Evolutionary conservation across 1,140 invertebrate genomes (phyloP).

Genomic region (Meteorus sp.): DNA sequence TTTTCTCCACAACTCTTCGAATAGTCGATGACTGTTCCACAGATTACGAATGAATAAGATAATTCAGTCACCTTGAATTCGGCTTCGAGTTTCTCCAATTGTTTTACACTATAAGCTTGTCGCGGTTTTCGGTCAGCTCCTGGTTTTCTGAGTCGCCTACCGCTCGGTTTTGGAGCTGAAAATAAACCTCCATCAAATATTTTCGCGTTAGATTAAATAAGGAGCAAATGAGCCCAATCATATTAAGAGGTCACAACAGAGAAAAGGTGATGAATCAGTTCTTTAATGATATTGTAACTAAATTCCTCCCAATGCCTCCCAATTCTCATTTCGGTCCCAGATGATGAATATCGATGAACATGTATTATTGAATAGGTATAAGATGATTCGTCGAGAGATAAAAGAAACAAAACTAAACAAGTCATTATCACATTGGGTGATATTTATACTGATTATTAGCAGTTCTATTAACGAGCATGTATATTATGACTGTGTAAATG

Average conservation of each 20-base stretch:
- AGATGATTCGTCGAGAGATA: neutral
- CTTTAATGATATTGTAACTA: too few relatives aligned
- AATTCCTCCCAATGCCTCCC: too few relatives aligned
- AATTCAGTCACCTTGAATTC: conserved; percentile 93
- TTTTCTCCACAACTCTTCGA: too few relatives aligned
- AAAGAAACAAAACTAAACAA: neutral
- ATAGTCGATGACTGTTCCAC: too few relatives aligned
- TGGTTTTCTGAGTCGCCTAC: conserved; percentile 77
- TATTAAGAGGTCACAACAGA: too few relatives aligned
- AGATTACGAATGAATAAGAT: too few relatives aligned
- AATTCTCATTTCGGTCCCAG: too few relatives aligned
- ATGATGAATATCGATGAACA: too few relatives aligned
- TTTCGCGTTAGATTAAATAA: conserved; percentile 1
- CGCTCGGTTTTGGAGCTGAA: conserved; percentile 76
- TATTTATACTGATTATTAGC: conserved; percentile 8
- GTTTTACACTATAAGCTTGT: conserved; percentile 93
- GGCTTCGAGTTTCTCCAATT: conserved; percentile 83
- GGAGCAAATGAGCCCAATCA: neutral
- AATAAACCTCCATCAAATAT: conserved; percentile 23
- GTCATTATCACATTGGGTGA: neutral
- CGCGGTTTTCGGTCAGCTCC: conserved; percentile 89
- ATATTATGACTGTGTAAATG: too few relatives aligned
- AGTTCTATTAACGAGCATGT: neutral
- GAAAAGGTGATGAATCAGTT: too few relatives aligned
- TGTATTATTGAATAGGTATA: too few relatives aligned